A percentile compares a stretch with the other conserved stretches of the same genome.
Evolutionary conservation across 2,797 vertebrate genomes (phyloP).

Genomic region (Sandelia bainsii): DNA sequence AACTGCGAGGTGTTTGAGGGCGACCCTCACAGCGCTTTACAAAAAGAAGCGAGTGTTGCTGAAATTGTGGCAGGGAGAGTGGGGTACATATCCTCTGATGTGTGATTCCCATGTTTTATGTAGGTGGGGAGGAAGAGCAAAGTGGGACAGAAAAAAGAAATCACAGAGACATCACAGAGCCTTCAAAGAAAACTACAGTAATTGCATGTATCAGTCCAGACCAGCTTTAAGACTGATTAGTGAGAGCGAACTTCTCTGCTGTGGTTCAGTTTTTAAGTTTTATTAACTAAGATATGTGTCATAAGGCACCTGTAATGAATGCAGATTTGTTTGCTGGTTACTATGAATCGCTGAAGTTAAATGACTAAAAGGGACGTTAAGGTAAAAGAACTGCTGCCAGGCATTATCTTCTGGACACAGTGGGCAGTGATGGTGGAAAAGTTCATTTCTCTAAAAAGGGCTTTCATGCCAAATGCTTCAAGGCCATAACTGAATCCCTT

Average conservation of each 20-base stretch:
- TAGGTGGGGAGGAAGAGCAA: constrained; percentile 51
- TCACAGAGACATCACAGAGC: constrained; percentile 41
- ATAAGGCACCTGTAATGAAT: neutral
- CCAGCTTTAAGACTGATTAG: constrained; percentile 25
- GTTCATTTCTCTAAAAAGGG: constrained; percentile 41
- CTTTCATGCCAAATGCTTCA: constrained; percentile 38
- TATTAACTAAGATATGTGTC: neutral
- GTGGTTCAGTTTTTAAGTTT: neutral
- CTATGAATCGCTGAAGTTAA: neutral
- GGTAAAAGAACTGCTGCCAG: neutral
- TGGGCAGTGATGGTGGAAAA: constrained; percentile 41
- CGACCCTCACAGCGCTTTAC: constrained; percentile 28
- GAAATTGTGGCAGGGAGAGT: constrained; percentile 17
- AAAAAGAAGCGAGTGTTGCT: constrained; percentile 35
- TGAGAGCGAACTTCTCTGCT: neutral
- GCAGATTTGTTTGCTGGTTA: constrained; percentile 8
- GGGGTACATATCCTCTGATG: constrained; percentile 38
- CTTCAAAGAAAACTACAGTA: constrained; percentile 48
- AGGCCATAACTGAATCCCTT: constrained; percentile 52
- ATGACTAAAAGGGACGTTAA: constrained; percentile 4
- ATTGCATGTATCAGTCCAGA: constrained; percentile 27
- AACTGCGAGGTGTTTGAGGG: constrained; percentile 4
- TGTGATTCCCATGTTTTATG: constrained; percentile 61
- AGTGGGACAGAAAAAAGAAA: constrained; percentile 52
- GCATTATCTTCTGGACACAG: neutral